Evolutionary conservation across 2,797 vertebrate genomes (phyloP).

Genomic region (Sternotherus odoratus): DNA sequence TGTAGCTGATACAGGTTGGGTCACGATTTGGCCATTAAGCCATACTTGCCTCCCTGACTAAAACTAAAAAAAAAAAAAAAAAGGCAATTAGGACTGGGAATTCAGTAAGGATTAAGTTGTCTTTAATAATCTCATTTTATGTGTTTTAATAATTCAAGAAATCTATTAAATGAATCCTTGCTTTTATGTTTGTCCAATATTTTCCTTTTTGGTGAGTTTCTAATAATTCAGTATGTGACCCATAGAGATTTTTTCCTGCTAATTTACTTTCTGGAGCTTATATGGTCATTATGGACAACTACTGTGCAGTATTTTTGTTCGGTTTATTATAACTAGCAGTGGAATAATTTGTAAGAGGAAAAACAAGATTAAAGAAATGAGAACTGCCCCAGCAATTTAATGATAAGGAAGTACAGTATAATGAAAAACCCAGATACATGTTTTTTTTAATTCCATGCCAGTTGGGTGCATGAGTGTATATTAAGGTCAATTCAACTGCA

Average conservation of each 20-base stretch:
- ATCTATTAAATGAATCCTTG: not conserved
- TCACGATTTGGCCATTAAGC: not conserved
- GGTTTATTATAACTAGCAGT: slow-evolving; percentile 47
- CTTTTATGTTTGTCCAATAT: not conserved
- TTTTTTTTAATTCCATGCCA: not conserved
- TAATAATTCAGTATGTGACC: not conserved
- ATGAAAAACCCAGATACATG: slow-evolving; percentile 39
- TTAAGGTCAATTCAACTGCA: not conserved
- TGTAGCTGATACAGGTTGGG: not conserved
- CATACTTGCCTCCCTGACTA: not conserved
- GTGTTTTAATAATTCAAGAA: not conserved
- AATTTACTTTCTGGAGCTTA: slow-evolving; percentile 42
- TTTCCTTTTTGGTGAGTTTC: not conserved
- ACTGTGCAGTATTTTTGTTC: slow-evolving; percentile 37
- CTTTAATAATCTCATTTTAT: not conserved
- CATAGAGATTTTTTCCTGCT: not conserved
- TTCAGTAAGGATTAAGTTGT: not conserved
- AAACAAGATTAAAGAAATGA: slow-evolving; percentile 5
- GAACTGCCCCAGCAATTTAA: slow-evolving; percentile 35
- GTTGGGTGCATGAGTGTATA: not conserved
- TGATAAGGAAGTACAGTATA: not conserved
- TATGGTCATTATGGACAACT: slow-evolving; percentile 55
- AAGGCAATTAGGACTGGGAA: not conserved
- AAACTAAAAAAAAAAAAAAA: slow-evolving; percentile 26
- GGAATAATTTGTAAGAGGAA: slow-evolving; percentile 39